Evolutionary conservation across 2,888 invertebrate species (phyloP).

Genomic region (Luperina nickerlii): DNA sequence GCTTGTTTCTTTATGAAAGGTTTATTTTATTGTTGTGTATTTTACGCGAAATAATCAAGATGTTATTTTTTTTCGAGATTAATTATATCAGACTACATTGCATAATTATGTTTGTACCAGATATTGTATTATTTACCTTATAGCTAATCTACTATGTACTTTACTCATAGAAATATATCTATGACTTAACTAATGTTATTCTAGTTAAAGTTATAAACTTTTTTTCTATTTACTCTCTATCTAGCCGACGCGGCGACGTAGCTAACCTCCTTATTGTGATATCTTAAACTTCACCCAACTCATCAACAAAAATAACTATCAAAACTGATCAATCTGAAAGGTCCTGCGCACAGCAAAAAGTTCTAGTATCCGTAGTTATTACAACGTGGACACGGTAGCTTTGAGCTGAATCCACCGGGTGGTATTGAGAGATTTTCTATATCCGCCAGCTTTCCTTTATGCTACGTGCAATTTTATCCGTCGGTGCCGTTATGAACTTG

Average conservation of each 20-base stretch:
- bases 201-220: not conserved
- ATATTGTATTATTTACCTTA: too few species aligned
- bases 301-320: conserved; percentile 21
- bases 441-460: conserved; percentile 90
- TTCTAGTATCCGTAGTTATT: conserved; percentile 78
- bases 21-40: conserved; percentile 46
- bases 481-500: conserved; percentile 85
- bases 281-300: not conserved
- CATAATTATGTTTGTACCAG: too few species aligned
- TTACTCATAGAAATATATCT: too few species aligned
- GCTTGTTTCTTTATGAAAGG: conserved; percentile 60
- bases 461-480: conserved; percentile 89
- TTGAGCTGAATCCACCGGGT: conserved; percentile 83
- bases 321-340: conserved; percentile 55
- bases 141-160: too few species aligned
- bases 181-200: not conserved
- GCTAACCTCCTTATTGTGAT: not conserved
- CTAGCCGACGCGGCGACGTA: not conserved
- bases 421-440: conserved; percentile 90
- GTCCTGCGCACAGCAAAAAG: conserved; percentile 56
- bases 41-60: not conserved
- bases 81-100: not conserved
- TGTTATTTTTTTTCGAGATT: not conserved
- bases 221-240: too few species aligned
- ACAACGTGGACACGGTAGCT: conserved; percentile 80